These are phyloP conservation scores for Pseudochirops cupreus DNA, from an alignment of 2,797 vertebrate species.

Conservation along the genomic window DNA sequence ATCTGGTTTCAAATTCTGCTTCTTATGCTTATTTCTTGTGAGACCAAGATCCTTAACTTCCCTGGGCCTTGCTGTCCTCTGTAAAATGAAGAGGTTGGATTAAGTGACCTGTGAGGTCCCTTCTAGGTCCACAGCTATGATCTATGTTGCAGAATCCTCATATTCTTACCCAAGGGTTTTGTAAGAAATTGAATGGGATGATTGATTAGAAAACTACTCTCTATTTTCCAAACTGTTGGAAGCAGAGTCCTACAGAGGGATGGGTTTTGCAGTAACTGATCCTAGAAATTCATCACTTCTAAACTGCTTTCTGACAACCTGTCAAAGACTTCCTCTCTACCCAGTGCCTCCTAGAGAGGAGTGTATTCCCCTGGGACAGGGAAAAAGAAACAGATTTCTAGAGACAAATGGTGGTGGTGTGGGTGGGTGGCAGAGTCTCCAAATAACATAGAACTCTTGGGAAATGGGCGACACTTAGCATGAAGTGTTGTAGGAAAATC, in stretches of 20 bases:
- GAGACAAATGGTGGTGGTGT: constrained; percentile 13
- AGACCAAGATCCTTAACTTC: not conserved
- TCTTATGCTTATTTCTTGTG: not conserved
- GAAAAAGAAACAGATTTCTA: not conserved
- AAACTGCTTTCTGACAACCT: constrained; percentile 25
- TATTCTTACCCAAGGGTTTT: not conserved
- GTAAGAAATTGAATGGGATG: not conserved
- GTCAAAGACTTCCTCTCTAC: not conserved
- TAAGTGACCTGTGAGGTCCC: not conserved
- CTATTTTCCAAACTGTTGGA: not conserved
- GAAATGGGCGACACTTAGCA: not conserved
- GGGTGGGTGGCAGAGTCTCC: not conserved
- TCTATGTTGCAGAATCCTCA: not conserved
- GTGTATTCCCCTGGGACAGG: not conserved
- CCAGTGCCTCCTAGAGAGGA: not conserved
- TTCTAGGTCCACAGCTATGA: not conserved
- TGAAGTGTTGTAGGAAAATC: not conserved
- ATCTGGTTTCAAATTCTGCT: not conserved
- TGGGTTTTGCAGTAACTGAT: not conserved
- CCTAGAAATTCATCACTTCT: constrained; percentile 38
- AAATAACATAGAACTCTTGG: not conserved
- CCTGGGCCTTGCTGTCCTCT: not conserved
- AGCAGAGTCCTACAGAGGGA: not conserved
- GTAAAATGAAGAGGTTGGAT: not conserved
- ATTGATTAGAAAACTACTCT: accelerated